A percentile compares a stretch with the other conserved stretches of the same genome.
Conservation (phyloP, 2,113 vertebrate species). For the Noctilio leporinus region DNA sequence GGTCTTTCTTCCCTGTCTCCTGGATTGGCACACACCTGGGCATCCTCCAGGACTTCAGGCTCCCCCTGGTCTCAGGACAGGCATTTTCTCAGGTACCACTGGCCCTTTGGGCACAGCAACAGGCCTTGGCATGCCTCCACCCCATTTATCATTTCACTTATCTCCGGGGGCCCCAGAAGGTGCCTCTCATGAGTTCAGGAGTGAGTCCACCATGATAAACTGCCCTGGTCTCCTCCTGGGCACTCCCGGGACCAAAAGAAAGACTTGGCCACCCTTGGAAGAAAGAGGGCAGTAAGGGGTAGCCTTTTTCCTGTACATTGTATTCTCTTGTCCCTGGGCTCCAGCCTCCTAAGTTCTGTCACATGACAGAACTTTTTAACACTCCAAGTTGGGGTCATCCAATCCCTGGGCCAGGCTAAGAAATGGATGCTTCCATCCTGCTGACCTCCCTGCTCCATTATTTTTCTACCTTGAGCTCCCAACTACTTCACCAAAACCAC, state of each 20-base stretch:
- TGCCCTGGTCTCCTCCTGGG: neutral
- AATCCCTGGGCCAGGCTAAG: neutral
- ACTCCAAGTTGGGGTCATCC: neutral
- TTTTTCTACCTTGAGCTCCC: neutral
- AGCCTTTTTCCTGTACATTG: neutral
- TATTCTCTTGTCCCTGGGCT: neutral
- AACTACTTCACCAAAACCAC: neutral
- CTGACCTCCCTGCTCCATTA: neutral
- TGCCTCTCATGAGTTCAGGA: neutral
- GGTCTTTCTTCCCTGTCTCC: neutral
- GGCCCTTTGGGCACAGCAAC: neutral
- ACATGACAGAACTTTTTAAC: neutral
- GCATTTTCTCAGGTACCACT: neutral
- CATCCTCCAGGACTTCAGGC: neutral
- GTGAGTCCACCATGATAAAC: accelerated
- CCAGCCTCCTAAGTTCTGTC: neutral
- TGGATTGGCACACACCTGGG: neutral
- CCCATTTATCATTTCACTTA: neutral
- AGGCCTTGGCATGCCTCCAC: accelerated
- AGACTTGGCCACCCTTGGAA: neutral
- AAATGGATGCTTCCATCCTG: neutral
- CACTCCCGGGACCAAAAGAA: neutral
- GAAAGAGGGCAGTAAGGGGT: neutral
- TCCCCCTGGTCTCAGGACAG: neutral
- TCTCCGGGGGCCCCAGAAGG: neutral